Percentiles rank a stretch among this genome's conserved stretches.
phyloP scores from a whole-genome alignment of 35 echinoderm and acorn worm genomes.

The Lytechinus variegatus region DNA sequence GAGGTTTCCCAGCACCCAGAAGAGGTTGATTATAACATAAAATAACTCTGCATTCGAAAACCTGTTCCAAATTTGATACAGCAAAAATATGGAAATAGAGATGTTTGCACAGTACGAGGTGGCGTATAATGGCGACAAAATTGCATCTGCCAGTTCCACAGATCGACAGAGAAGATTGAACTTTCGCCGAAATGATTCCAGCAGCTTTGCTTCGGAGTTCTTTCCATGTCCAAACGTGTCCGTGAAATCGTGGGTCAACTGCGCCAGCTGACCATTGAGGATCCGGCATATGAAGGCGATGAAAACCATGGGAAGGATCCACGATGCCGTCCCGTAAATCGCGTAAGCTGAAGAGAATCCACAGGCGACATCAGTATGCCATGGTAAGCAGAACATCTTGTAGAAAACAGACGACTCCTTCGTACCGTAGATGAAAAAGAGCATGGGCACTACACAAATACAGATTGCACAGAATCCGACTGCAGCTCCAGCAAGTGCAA shows the following conservation, averaged over 20 bases:
- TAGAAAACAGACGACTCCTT: background rate
- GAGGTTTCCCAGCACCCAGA: background rate
- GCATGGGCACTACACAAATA: background rate
- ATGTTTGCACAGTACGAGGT: background rate
- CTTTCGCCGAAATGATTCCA: background rate
- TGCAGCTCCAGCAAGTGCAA: background rate
- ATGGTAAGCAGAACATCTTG: background rate
- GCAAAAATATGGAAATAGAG: background rate
- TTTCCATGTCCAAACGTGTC: background rate
- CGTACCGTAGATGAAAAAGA: background rate
- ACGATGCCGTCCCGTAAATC: background rate
- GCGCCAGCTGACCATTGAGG: background rate
- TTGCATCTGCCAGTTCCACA: conserved; percentile 9
- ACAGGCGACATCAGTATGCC: background rate
- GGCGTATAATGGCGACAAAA: background rate
- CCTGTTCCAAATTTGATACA: background rate
- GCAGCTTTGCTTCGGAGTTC: background rate
- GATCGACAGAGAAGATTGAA: background rate
- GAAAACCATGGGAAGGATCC: background rate
- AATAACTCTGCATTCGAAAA: background rate
- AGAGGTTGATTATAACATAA: background rate
- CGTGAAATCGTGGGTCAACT: background rate
- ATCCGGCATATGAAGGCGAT: background rate
- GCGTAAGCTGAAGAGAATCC: background rate
- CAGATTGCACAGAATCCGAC: background rate